Base-by-base conservation (phyloP, 2,888 invertebrate species). In the Tetanocera ferruginea region DNA sequence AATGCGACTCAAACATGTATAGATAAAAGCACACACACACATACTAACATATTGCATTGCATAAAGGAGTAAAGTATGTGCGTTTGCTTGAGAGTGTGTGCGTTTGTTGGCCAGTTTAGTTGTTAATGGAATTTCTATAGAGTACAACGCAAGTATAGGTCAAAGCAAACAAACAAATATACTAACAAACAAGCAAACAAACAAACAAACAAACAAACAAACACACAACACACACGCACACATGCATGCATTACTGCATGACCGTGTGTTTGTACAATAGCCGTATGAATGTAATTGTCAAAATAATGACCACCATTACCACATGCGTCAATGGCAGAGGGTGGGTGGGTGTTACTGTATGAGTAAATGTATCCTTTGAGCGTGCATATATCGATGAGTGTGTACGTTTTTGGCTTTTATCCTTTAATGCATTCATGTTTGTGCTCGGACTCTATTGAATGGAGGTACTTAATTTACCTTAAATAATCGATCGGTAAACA, bases 391-490 rank as follows among this genome's bases (percentile, higher is more conserved):
- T 57, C 64, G 77, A 64, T 73, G 34, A 17, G 31, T 43, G 19
- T 25, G 34, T 70, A 23, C 14, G 5, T 34, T 8, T 55, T 55
- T 51, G 69, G 83, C 83, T 85, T 85, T 85, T 85, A 85, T 86
- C 86, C 85, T 86, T 86, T 87, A 85, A 87, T 86, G 85, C 84
- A 85, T 85, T 87, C 83, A 64, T 77, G 55, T 57, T 62, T 57
- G 52, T 49, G 62, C 60, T 43, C 51, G 70, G 67, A 77, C 73
- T 69, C 60, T 76, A 55, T 67, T 23, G 28, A 81, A 81, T 78
- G 80, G 79, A 85, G 86, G 86, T 86, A 86, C 86, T 86, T 86
- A 86, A 86, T 86, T 86, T 86, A 86, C 86, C 86, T 86, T 86
- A 86, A 86, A 86, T 86, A 86, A 86, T 86, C 86, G 86, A 86